Conservation (phyloP, 2,113 vertebrate genomes). For the Petrocephalus zakoni region DNA sequence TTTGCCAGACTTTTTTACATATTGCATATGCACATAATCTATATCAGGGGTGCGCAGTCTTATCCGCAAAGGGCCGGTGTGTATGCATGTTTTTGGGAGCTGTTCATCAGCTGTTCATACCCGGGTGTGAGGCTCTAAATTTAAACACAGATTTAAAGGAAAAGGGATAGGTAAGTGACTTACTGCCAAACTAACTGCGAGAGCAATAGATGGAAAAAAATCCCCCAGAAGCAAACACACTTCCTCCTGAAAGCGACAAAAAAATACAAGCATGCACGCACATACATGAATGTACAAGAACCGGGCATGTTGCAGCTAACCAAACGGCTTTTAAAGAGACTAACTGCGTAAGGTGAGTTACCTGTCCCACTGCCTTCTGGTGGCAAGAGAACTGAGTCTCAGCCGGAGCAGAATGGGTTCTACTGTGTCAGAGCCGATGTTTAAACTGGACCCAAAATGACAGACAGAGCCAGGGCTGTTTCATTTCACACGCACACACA, state of each 20-base stretch:
- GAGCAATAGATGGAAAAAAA: conserved; percentile 48
- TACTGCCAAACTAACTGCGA: conserved; percentile 47
- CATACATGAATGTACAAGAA: background rate
- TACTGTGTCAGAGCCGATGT: conserved; percentile 6
- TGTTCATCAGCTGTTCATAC: too few relatives aligned
- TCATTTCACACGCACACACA: background rate
- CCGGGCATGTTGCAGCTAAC: background rate
- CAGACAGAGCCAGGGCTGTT: background rate
- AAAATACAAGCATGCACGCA: background rate
- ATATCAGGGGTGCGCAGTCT: too few relatives aligned
- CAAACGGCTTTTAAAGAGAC: background rate
- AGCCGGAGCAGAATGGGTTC: conserved; percentile 12
- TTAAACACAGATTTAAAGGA: background rate
- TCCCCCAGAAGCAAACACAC: conserved; percentile 39
- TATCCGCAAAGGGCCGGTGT: too few relatives aligned
- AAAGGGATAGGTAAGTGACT: conserved; percentile 30
- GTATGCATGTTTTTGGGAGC: too few relatives aligned
- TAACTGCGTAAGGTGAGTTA: background rate
- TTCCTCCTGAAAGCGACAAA: conserved; percentile 49
- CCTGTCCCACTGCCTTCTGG: background rate
- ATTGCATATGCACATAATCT: too few relatives aligned
- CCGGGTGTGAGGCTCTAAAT: too few relatives aligned
- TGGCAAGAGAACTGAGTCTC: background rate
- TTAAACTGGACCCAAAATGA: conserved; percentile 14
- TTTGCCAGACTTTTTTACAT: too few relatives aligned